Evolutionary conservation across 92 coral and sea anemone species (phyloP).

Genomic region (Phenganax subtilis): DNA sequence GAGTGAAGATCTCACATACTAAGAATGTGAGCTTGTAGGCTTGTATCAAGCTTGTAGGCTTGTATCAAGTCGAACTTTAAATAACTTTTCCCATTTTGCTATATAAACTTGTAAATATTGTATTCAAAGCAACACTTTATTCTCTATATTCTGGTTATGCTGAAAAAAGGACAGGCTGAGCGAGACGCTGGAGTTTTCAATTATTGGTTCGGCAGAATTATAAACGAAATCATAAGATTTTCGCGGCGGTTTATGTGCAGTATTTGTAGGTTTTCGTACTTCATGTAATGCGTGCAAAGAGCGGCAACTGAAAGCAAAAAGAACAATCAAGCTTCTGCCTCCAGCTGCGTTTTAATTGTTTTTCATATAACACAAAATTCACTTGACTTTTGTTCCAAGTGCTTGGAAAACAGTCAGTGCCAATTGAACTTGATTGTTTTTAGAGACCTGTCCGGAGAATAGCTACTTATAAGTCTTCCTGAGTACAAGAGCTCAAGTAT

Average conservation of each 20-base stretch:
- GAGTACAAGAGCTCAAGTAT: background rate
- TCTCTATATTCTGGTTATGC: no score
- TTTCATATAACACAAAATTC: background rate
- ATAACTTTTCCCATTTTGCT: no score
- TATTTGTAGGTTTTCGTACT: background rate
- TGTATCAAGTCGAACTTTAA: no score
- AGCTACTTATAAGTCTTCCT: background rate
- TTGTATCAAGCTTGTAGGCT: no score
- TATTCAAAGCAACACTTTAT: no score
- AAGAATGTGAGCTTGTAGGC: no score
- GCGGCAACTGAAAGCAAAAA: slow-evolving; percentile 6
- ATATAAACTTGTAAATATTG: no score
- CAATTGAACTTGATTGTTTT: background rate
- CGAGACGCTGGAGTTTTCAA: no score
- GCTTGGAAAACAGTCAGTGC: background rate
- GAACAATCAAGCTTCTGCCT: background rate
- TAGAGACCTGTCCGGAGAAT: background rate
- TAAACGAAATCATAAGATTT: no score
- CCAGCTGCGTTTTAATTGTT: slow-evolving; percentile 23
- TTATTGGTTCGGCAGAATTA: no score
- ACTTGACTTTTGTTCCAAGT: background rate
- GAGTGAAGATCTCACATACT: no score
- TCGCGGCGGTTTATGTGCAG: background rate
- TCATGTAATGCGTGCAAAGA: background rate
- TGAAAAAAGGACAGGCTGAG: no score